phyloP scores from a whole-genome alignment of 1,140 invertebrate species.

The Teleopsis dalmanni region DNA sequence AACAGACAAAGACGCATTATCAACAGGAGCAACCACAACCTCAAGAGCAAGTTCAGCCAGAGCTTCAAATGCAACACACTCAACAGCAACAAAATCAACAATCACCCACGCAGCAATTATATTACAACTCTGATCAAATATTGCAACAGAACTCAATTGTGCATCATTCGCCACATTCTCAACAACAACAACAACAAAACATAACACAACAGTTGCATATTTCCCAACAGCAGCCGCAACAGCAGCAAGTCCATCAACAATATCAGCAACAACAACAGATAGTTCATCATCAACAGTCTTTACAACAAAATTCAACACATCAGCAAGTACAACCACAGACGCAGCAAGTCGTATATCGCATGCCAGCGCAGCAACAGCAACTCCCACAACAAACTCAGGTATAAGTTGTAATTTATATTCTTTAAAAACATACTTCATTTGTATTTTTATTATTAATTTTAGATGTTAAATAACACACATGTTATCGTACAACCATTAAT shows the following conservation, averaged over 20 bases:
- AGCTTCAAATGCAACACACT: slow-evolving; percentile 24
- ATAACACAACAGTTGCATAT: slow-evolving; percentile 11
- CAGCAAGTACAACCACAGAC: slow-evolving; percentile 36
- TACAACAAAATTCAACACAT: slow-evolving; percentile 43
- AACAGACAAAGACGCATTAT: slow-evolving; percentile 8
- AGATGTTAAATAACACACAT: slow-evolving; percentile 36
- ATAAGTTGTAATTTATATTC: background rate
- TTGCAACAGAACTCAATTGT: slow-evolving; percentile 10
- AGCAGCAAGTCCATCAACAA: slow-evolving; percentile 24
- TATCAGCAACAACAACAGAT: slow-evolving; percentile 21
- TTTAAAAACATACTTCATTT: background rate
- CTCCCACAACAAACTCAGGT: slow-evolving; percentile 22
- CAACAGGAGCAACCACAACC: slow-evolving; percentile 12
- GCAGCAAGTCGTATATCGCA: slow-evolving; percentile 38
- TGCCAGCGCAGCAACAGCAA: slow-evolving; percentile 27
- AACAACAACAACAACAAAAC: slow-evolving; percentile 13
- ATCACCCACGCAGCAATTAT: slow-evolving; percentile 42
- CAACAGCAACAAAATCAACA: slow-evolving; percentile 44
- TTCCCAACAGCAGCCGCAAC: slow-evolving; percentile 14
- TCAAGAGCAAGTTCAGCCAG: slow-evolving; percentile 27
- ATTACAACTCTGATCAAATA: slow-evolving; percentile 12
- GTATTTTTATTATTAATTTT: background rate
- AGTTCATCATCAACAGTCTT: slow-evolving; percentile 32
- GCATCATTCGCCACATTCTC: too few species aligned
- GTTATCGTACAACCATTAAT: slow-evolving; percentile 37